These are phyloP conservation scores for Trichacis sp. DNA, from an alignment of 2,888 invertebrate genomes.

Conservation along the genomic window DNA sequence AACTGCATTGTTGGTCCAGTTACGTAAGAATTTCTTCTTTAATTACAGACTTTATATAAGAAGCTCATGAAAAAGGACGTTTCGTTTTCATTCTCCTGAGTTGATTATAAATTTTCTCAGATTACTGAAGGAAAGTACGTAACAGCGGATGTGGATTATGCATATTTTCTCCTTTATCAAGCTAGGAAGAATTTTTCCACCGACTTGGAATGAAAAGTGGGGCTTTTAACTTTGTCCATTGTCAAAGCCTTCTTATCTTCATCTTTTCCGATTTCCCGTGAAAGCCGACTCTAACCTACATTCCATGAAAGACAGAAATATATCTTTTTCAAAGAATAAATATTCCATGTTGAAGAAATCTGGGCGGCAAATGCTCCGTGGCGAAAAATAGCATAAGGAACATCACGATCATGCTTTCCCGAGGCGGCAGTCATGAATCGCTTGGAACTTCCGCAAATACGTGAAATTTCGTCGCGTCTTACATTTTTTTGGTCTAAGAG, in stretches of 20 bases:
- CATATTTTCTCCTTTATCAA: background rate
- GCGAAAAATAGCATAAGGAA: slow-evolving; percentile 21
- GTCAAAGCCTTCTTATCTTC: slow-evolving; percentile 20
- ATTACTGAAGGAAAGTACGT: too few relatives aligned
- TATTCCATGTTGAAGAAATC: slow-evolving; percentile 21
- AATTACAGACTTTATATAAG: too few relatives aligned
- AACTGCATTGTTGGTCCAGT: slow-evolving; percentile 12
- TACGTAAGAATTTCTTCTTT: background rate
- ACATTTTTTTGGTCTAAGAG: slow-evolving; percentile 30
- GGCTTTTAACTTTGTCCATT: slow-evolving; percentile 20
- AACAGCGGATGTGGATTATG: too few relatives aligned
- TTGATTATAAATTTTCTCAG: background rate
- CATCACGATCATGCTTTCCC: background rate
- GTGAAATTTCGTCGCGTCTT: slow-evolving; percentile 24
- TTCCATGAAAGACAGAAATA: slow-evolving; percentile 18
- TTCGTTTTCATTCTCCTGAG: background rate
- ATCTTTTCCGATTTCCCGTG: slow-evolving; percentile 16
- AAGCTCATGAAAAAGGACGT: slow-evolving; percentile 4
- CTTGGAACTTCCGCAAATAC: slow-evolving; percentile 20
- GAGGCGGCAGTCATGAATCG: slow-evolving; percentile 18
- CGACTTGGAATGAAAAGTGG: slow-evolving; percentile 15
- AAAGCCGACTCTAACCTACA: slow-evolving; percentile 26
- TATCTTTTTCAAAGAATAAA: slow-evolving; percentile 16
- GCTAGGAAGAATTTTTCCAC: background rate
- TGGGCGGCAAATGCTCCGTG: slow-evolving; percentile 9